Evolutionary conservation across 2,888 invertebrate genomes (phyloP), one percentile per base, ranked within the genome.

Genomic region (Cerastis leucographa): DNA sequence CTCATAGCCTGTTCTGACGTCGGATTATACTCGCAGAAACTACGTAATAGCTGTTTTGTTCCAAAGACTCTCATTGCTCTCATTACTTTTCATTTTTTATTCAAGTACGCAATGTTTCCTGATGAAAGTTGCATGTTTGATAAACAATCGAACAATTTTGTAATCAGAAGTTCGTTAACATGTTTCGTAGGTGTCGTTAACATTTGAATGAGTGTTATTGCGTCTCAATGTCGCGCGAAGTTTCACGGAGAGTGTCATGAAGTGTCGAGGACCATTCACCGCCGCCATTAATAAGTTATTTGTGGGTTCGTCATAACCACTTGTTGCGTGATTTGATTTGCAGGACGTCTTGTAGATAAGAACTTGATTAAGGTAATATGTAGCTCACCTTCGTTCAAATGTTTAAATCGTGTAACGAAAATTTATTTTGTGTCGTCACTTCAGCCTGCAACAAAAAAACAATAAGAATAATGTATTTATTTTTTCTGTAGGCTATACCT

Each of bases 251-350:
- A 12, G 65, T 29, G 42, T 42, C 29, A 11, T 51, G 25, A 25
- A 17, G 68, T 49, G 25, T 65, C 64, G 35, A 40, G 44, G 17
- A 59, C n/a, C 46, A 29, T 65, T 72, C 59, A 64, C 62, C 56
- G 49, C n/a, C 54, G 25, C n/a, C 75, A 71, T 62, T 74, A 69
- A 76, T 76, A 80, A 80, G 65, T 76, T 51, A 66, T 71, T 84
- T 51, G 40, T 71, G 73, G 66, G 64, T 74, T 74, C 11, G 49
- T 73, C 29, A 49, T 54, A 80, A 81, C 67, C 74, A 84, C 85
- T 71, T 84, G 74, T 81, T 68, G 74, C 54, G 40, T 29, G 66
- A 19, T 61, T 74, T 71, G 74, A 80, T 76, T 71, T 64, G 59
- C 42, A 66, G 19, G 44, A 51, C 51, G 35, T 61, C 17, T 73